These are phyloP conservation scores for Porphyrio hochstetteri DNA, from an alignment of 2,113 vertebrate species.

Conservation along the genomic window DNA sequence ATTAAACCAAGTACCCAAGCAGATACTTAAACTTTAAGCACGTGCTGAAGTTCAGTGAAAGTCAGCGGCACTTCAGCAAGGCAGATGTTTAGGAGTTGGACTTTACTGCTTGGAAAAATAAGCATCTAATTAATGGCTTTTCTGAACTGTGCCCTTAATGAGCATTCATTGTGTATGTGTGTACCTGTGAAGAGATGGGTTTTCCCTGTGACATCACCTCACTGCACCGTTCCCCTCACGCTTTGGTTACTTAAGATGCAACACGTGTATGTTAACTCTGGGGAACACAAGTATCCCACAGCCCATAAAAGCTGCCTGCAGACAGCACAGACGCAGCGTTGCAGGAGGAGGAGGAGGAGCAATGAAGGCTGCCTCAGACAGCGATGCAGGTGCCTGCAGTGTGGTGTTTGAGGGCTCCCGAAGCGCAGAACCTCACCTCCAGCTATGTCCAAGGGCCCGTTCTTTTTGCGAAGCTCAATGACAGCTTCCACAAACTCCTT, in stretches of 20 bases:
- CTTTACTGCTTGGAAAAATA: neutral
- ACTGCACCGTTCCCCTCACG: neutral
- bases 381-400: neutral
- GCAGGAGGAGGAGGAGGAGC: neutral
- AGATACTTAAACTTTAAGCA: conserved; percentile 29
- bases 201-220: neutral
- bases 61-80: neutral
- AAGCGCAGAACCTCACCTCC: conserved; percentile 83
- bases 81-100: conserved; percentile 13
- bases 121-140: conserved; percentile 2
- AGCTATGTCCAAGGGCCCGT: conserved; percentile 93
- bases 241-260: neutral
- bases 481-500: conserved; percentile 94
- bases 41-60: neutral
- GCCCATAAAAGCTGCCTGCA: neutral
- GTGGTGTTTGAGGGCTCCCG: neutral
- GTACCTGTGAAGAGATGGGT: neutral
- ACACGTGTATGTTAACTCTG: neutral
- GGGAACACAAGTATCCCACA: accelerated
- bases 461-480: conserved; percentile 93
- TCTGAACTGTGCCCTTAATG: neutral
- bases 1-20: neutral
- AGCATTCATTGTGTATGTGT: accelerated
- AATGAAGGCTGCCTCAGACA: neutral
- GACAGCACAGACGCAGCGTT: accelerated